phyloP scores from a whole-genome alignment of 2,797 vertebrate genomes.

The Chrysocyon brachyurus region DNA sequence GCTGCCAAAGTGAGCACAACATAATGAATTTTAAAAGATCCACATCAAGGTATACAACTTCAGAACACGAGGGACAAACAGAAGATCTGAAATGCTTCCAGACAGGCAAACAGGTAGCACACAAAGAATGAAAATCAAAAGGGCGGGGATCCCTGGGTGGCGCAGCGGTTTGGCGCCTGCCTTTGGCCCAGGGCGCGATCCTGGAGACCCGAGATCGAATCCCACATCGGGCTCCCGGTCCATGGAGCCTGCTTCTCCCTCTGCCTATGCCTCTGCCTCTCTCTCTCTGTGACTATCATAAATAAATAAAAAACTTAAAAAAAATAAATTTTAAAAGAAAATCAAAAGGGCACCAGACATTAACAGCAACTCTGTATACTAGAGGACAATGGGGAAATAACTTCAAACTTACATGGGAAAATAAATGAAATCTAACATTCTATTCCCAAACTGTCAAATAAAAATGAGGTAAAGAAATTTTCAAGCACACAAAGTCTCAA shows the following conservation, averaged over 20 bases:
- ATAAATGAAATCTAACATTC: conserved; percentile 5
- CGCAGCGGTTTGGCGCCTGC: no score
- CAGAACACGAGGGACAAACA: background rate
- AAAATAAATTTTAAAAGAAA: background rate
- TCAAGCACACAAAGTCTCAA: background rate
- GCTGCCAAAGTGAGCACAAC: background rate
- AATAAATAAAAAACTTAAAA: no score
- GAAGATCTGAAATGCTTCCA: conserved; percentile 5
- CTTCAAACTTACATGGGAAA: conserved; percentile 2
- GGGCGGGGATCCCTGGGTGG: no score
- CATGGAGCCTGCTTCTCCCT: no score
- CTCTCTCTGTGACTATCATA: no score
- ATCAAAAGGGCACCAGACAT: background rate
- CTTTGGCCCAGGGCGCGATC: no score
- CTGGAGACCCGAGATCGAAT: no score
- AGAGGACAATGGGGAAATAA: background rate
- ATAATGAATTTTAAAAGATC: background rate
- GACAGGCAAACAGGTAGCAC: background rate
- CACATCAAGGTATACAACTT: conserved; percentile 5
- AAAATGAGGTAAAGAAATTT: conserved; percentile 30
- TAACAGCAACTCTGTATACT: conserved; percentile 24
- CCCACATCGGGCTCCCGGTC: no score
- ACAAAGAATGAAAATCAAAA: conserved; percentile 3
- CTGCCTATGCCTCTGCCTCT: no score
- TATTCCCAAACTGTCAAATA: background rate